These are phyloP conservation scores for Brachionichthys hirsutus DNA, from an alignment of 2,113 vertebrate species.

Conservation along the genomic window DNA sequence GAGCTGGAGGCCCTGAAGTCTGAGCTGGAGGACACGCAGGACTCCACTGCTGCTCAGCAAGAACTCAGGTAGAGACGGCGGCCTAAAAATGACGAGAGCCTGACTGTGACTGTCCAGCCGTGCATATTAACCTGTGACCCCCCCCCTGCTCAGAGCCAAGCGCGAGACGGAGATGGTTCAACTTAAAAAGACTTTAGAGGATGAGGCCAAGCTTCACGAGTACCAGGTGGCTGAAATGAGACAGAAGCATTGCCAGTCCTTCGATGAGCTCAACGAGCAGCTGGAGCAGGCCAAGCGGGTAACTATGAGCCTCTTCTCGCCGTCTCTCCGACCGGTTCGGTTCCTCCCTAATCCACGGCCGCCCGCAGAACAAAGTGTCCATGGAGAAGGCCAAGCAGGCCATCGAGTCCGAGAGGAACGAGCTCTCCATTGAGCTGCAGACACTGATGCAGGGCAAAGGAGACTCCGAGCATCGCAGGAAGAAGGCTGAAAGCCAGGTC, in stretches of 20 bases:
- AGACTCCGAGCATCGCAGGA: conserved; percentile 93
- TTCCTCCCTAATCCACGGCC: not conserved
- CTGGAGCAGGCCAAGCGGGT: conserved; percentile 96
- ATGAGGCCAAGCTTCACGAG: conserved; percentile 89
- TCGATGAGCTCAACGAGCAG: conserved; percentile 95
- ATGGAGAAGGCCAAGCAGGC: conserved; percentile 95
- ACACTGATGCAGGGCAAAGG: conserved; percentile 87
- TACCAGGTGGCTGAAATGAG: conserved; percentile 90
- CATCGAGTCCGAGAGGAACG: conserved; percentile 90
- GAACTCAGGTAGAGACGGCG: conserved; percentile 85
- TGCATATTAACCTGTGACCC: not conserved
- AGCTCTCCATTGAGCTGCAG: conserved; percentile 91
- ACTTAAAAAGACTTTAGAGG: conserved; percentile 91
- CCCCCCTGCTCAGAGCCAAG: conserved; percentile 81
- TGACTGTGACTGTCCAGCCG: not conserved
- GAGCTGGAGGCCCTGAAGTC: conserved; percentile 97
- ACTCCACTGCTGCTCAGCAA: conserved; percentile 94
- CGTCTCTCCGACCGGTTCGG: rapidly evolving
- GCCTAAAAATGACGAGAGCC: too few species aligned
- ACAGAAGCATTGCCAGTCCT: conserved; percentile 91
- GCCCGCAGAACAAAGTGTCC: conserved; percentile 88
- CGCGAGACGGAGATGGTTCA: conserved; percentile 93
- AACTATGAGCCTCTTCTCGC: not conserved
- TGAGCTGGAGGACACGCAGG: conserved; percentile 93
- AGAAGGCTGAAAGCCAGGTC: conserved; percentile 87